Evolutionary conservation across 2,113 vertebrate species (phyloP), one percentile per base, ranked within the genome.

Genomic region (Caranx melampygus): DNA sequence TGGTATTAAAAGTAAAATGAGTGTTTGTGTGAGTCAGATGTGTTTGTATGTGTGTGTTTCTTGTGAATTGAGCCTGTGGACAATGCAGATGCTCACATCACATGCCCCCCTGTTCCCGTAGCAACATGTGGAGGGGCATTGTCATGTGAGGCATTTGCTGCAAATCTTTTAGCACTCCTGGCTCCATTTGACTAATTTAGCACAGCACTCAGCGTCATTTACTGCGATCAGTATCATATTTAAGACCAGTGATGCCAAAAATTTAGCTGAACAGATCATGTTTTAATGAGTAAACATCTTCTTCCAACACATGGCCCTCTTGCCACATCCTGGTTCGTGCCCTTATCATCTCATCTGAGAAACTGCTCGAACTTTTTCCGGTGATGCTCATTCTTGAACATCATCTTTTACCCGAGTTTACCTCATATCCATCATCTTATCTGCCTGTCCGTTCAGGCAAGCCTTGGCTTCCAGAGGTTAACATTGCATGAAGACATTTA

Each of bases 71-170:
- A 40, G 67, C 63, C 37, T 26, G 26, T 13, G 40, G 74, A 44
- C 34, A 73, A 51, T n/a, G 59, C 34, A 62, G 15, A 18, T 68
- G 14, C 47, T 61, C 76, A 57, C 58, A 75, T 92, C 89, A 93
- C 89, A 88, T 89, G 88, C 78, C 63, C 71, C 45, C 4, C 44
- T 0, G 72, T 84, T 87, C 31, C 89, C 90, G 82, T 83, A 63
- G 87, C 81, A 85, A 92, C 84, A 12, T 59, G 52, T 76, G 71
- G 63, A 76, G 33, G 40, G 45, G 35, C 35, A 35, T 68, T 26
- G 63, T 87, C 88, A 90, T 85, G 86, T 89, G 88, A 91, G 83
- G 78, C 63, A 18, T 78, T 81, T 65, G 75, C 60, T 79, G 35
- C 72, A 78, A 84, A 81, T 73, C 72, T 79, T 75, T 64, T 47